Conservation (phyloP, 2,888 invertebrate species). For the Lepidochrysops patricia region DNA sequence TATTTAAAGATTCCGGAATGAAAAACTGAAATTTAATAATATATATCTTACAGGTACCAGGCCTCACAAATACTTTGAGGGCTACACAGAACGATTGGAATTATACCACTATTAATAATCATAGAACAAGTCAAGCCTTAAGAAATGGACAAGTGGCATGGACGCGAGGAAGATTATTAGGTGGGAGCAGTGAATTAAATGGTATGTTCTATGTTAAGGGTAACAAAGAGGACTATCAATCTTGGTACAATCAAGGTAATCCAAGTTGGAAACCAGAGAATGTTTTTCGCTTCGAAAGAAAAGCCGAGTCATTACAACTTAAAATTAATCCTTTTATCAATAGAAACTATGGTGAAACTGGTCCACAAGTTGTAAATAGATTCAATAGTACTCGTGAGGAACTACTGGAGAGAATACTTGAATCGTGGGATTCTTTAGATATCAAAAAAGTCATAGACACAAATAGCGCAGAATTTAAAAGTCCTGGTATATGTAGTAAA, state of each 20-base stretch:
- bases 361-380: constrained; percentile 56
- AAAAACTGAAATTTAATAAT: not conserved
- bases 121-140: constrained; percentile 79
- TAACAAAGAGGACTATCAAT: constrained; percentile 57
- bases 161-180: constrained; percentile 78
- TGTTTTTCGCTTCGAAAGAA: constrained; percentile 63
- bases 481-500: constrained; percentile 30
- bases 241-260: constrained; percentile 71
- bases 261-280: constrained; percentile 68
- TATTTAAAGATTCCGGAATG: too few species aligned
- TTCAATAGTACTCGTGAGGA: constrained; percentile 53
- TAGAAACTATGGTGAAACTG: constrained; percentile 48
- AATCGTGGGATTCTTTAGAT: constrained; percentile 59
- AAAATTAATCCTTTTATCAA: constrained; percentile 29
- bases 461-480: constrained; percentile 54
- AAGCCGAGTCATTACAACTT: constrained; percentile 62
- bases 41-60: constrained; percentile 33
- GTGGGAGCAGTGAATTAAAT: constrained; percentile 73
- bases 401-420: constrained; percentile 36
- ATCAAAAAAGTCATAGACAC: constrained; percentile 45
- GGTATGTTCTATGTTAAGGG: constrained; percentile 74
- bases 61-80: constrained; percentile 23
- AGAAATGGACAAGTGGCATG: constrained; percentile 45
- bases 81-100: constrained; percentile 82
- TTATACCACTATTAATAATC: constrained; percentile 85